phyloP scores from a whole-genome alignment of 2,888 invertebrate species.

The Bombyx huttoni region DNA sequence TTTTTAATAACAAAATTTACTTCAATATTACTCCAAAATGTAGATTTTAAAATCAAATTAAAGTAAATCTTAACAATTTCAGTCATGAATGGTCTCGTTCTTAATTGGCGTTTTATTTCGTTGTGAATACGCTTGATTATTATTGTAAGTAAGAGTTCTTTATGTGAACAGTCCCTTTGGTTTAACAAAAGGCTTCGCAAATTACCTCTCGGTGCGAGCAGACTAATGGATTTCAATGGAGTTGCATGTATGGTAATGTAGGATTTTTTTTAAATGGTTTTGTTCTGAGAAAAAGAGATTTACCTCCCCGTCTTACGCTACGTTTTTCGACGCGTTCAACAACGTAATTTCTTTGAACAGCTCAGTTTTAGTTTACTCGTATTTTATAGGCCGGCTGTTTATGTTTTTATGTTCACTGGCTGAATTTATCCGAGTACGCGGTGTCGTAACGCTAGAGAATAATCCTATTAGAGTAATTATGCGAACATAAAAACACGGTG shows the following conservation, averaged over 20 bases:
- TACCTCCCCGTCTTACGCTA: conserved; percentile 43
- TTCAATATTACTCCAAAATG: too few relatives aligned
- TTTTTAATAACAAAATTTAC: too few relatives aligned
- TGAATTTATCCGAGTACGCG: conserved; percentile 21
- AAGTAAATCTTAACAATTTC: too few relatives aligned
- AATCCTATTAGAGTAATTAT: conserved; percentile 14
- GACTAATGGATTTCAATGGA: conserved; percentile 64
- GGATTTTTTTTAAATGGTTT: conserved; percentile 55
- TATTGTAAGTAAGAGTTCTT: conserved; percentile 36
- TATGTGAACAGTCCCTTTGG: conserved; percentile 41
- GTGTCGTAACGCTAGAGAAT: conserved; percentile 7
- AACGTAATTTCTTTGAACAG: conserved; percentile 48
- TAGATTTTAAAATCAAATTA: too few relatives aligned
- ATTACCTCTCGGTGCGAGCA: conserved; percentile 50
- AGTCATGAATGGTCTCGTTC: conserved; percentile 29
- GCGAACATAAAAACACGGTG: conserved; percentile 3
- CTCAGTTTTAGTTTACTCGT: conserved; percentile 29
- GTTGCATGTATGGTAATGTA: conserved; percentile 51
- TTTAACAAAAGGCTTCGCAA: conserved; percentile 55
- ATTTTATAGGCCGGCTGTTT: conserved; percentile 22
- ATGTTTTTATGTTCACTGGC: conserved; percentile 20
- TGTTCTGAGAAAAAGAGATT: conserved; percentile 60
- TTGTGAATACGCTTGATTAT: conserved; percentile 47
- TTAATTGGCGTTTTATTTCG: conserved; percentile 47
- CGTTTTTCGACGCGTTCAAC: conserved; percentile 46